These are phyloP conservation scores for Tangara arthus DNA, from an alignment of 2,797 vertebrate genomes.

Conservation along the genomic window DNA sequence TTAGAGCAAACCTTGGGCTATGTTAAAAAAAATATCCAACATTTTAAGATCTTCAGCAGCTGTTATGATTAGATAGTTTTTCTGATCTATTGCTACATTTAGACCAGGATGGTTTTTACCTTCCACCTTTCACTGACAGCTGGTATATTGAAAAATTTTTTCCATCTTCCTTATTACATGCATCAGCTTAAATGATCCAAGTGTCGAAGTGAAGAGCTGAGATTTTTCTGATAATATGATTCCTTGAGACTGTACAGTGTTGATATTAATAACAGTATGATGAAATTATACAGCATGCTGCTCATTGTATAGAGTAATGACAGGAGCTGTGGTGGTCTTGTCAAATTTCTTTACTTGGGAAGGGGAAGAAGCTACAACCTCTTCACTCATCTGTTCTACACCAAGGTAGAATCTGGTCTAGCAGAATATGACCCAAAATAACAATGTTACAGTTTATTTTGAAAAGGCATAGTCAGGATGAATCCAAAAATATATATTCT, in stretches of 20 bases:
- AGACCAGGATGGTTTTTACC: not conserved
- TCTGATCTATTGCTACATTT: conserved; percentile 39
- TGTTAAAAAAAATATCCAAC: not conserved
- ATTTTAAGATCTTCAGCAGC: not conserved
- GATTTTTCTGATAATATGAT: not conserved
- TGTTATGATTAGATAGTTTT: not conserved
- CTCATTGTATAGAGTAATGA: not conserved
- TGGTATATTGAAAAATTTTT: not conserved
- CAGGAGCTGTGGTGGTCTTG: not conserved
- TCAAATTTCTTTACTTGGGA: not conserved
- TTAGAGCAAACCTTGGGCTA: conserved; percentile 9
- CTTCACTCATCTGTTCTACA: not conserved
- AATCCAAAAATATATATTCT: not conserved
- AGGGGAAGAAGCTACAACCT: not conserved
- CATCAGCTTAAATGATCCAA: not conserved
- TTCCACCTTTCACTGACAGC: not conserved
- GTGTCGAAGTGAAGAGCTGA: not conserved
- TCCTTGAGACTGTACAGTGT: not conserved
- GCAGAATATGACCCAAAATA: not conserved
- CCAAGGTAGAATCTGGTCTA: not conserved
- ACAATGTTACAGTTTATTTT: not conserved
- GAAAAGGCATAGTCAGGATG: not conserved
- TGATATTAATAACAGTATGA: not conserved
- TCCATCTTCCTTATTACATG: not conserved
- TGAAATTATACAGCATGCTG: not conserved